These are phyloP conservation scores for Ictalurus punctatus DNA, from an alignment of 2,113 vertebrate genomes.

Conservation along the genomic window DNA sequence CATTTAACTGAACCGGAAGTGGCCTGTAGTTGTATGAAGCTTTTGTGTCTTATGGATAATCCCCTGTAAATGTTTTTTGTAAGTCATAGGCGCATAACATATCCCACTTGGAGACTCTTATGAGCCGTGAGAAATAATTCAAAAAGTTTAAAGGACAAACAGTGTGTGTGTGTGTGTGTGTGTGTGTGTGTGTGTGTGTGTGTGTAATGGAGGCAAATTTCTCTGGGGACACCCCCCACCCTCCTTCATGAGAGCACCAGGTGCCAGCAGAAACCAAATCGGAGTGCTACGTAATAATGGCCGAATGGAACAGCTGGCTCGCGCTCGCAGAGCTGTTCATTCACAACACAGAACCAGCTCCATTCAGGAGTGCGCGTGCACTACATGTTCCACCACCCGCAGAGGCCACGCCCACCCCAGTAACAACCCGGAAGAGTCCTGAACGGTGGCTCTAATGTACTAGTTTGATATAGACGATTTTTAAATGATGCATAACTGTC, in stretches of 20 bases:
- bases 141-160: neutral
- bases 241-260: constrained; percentile 49
- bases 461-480: neutral
- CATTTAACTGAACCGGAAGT: neutral
- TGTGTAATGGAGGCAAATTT: constrained; percentile 31
- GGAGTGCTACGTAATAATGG: constrained; percentile 51
- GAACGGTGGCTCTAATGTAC: neutral
- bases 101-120: neutral
- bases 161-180: neutral
- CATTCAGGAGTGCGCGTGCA: constrained; percentile 29
- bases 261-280: constrained; percentile 56
- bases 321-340: constrained; percentile 37
- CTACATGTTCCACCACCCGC: neutral
- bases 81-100: neutral
- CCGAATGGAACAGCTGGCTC: constrained; percentile 54
- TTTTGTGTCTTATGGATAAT: neutral
- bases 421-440: constrained; percentile 7
- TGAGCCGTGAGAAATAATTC: neutral
- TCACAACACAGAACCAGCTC: constrained; percentile 42
- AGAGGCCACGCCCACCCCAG: constrained; percentile 17
- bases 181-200: constrained; percentile 29
- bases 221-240: constrained; percentile 27
- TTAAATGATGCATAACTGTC: neutral
- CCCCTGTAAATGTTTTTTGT: neutral
- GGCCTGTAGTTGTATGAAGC: neutral